These are phyloP conservation scores for Aphelenchoides besseyi DNA, from an alignment of 1,140 invertebrate genomes.

Conservation along the genomic window DNA sequence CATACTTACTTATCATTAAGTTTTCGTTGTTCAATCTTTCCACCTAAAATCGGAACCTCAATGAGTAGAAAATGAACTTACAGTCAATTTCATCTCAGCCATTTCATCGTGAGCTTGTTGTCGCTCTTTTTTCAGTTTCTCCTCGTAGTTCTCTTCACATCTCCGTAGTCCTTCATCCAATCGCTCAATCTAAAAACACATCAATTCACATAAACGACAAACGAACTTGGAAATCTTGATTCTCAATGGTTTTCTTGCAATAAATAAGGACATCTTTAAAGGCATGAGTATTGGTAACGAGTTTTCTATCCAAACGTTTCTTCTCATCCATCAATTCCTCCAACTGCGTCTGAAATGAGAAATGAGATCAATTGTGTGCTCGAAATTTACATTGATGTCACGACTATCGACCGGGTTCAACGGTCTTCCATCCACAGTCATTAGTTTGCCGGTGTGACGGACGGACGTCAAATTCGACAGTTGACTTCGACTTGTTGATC, in stretches of 20 bases:
- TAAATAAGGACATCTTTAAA: conserved; percentile 48
- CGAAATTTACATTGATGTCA: conserved; percentile 1
- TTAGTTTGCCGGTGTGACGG: background rate
- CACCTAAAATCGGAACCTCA: conserved; percentile 2
- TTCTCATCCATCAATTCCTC: conserved; percentile 29
- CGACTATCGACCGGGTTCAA: background rate
- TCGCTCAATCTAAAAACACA: conserved; percentile 28
- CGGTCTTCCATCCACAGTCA: background rate
- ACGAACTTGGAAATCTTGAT: conserved; percentile 37
- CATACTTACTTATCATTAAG: conserved; percentile 37
- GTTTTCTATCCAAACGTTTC: conserved; percentile 21
- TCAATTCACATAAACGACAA: background rate
- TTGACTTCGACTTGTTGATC: conserved; percentile 1
- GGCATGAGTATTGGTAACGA: conserved; percentile 18
- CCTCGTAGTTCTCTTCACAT: conserved; percentile 20
- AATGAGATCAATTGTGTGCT: background rate
- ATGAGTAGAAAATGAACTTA: background rate
- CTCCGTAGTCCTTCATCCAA: conserved; percentile 26
- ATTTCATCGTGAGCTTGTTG: conserved; percentile 37
- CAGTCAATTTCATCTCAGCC: conserved; percentile 31
- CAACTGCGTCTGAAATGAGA: conserved; percentile 20
- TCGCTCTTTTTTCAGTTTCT: conserved; percentile 29
- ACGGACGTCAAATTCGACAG: background rate
- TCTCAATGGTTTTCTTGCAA: conserved; percentile 43
- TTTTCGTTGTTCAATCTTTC: conserved; percentile 37